A percentile compares a stretch with the other conserved stretches of the same genome.
These are phyloP conservation scores for Formica exsecta DNA, from an alignment of 1,140 invertebrate genomes.

Conservation along the genomic window DNA sequence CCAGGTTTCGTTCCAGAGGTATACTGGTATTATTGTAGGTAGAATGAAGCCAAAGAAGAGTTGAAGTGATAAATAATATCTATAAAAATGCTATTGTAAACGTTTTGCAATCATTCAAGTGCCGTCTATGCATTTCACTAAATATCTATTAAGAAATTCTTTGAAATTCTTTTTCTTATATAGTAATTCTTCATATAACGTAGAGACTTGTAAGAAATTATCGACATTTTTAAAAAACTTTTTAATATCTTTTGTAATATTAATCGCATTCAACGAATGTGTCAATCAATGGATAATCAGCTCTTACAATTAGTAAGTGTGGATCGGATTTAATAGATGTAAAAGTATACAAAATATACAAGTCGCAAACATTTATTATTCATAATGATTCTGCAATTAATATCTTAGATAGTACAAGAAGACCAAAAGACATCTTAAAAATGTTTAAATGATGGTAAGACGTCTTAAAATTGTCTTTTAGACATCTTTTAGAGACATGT, in stretches of 20 bases:
- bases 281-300: no score
- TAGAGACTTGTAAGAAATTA: not conserved
- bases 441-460: not conserved
- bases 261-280: no score
- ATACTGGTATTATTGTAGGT: constrained; percentile 90
- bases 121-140: not conserved
- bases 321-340: no score
- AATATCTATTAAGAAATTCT: not conserved
- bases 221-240: no score
- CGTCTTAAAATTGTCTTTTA: not conserved
- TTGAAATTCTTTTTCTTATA: not conserved
- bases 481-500: not conserved
- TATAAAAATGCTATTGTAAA: constrained; percentile 75
- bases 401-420: not conserved
- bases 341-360: no score
- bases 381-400: no score
- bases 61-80: constrained; percentile 91
- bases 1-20: constrained; percentile 88
- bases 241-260: no score
- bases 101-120: not conserved
- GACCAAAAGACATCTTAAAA: not conserved
- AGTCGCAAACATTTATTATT: no score
- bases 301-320: no score
- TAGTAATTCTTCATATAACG: not conserved
- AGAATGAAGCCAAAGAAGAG: constrained; percentile 90